phyloP scores from a whole-genome alignment of 2,888 invertebrate genomes.

The Hypomecis punctinalis region DNA sequence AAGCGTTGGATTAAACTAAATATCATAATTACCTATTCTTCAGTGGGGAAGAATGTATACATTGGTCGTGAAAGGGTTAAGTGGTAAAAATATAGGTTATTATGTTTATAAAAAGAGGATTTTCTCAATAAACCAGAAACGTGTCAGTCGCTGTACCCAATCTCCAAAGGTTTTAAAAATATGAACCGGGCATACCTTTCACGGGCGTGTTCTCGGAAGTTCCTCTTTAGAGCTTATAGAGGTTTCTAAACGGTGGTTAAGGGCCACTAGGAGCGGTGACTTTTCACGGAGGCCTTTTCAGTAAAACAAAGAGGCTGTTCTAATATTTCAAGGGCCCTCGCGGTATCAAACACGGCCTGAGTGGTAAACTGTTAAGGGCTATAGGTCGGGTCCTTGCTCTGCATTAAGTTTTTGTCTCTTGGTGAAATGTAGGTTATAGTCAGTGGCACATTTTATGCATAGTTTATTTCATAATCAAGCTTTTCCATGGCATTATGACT shows the following conservation, averaged over 20 bases:
- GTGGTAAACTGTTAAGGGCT: conserved; percentile 33
- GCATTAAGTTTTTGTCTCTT: conserved; percentile 15
- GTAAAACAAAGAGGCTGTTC: conserved; percentile 37
- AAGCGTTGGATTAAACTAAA: too few species aligned
- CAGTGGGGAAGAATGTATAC: too few species aligned
- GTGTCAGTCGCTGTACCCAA: not conserved
- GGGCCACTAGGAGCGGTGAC: conserved; percentile 24
- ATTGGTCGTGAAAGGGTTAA: too few species aligned
- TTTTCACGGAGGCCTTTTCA: conserved; percentile 30
- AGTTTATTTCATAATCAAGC: not conserved
- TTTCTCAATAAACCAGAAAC: not conserved
- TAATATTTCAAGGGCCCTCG: conserved; percentile 36
- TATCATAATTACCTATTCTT: too few species aligned
- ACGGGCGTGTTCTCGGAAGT: conserved; percentile 28
- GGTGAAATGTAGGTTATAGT: not conserved
- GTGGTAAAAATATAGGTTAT: too few species aligned
- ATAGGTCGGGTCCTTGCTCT: conserved; percentile 25
- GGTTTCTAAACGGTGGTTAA: conserved; percentile 36
- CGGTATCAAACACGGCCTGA: conserved; percentile 34
- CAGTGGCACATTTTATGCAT: not conserved
- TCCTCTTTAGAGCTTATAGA: conserved; percentile 26
- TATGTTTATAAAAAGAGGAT: too few species aligned
- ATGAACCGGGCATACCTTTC: conserved; percentile 19
- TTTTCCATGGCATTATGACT: not conserved
- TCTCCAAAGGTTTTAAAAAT: conserved; percentile 14